Evolutionary conservation across 2,797 vertebrate genomes (phyloP).

Genomic region (Intellagama lesueurii): DNA sequence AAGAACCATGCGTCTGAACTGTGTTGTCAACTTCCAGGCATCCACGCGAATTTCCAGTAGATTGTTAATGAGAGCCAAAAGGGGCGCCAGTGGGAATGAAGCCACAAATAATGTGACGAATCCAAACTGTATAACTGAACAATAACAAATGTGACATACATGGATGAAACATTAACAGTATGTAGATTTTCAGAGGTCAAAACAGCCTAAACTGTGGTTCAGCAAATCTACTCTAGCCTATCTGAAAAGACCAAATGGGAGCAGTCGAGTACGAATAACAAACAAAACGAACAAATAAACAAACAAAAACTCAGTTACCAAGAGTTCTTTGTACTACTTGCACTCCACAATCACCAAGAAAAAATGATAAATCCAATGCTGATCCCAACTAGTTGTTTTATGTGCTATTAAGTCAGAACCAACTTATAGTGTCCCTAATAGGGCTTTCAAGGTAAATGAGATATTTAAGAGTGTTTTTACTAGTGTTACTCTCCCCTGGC

Average conservation of each 20-base stretch:
- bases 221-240: neutral
- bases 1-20: conserved; percentile 88
- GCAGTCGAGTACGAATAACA: neutral
- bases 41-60: conserved; percentile 92
- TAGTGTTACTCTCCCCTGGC: neutral
- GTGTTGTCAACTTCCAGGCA: conserved; percentile 93
- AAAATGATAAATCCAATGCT: neutral
- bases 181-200: conserved; percentile 8
- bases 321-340: neutral
- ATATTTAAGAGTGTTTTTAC: neutral
- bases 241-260: neutral
- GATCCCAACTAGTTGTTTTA: too few relatives aligned
- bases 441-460: neutral
- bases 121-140: conserved; percentile 94
- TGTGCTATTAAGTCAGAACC: neutral
- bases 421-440: neutral
- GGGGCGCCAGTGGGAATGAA: conserved; percentile 93
- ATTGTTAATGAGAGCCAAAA: conserved; percentile 93
- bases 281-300: too few relatives aligned
- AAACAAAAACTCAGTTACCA: neutral
- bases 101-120: conserved; percentile 96
- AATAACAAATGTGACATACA: conserved; percentile 60
- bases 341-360: neutral
- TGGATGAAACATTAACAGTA: conserved; percentile 7
- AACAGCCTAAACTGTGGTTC: neutral